Evolutionary conservation across 2,113 vertebrate genomes (phyloP).

Genomic region (Pseudonaja textilis): DNA sequence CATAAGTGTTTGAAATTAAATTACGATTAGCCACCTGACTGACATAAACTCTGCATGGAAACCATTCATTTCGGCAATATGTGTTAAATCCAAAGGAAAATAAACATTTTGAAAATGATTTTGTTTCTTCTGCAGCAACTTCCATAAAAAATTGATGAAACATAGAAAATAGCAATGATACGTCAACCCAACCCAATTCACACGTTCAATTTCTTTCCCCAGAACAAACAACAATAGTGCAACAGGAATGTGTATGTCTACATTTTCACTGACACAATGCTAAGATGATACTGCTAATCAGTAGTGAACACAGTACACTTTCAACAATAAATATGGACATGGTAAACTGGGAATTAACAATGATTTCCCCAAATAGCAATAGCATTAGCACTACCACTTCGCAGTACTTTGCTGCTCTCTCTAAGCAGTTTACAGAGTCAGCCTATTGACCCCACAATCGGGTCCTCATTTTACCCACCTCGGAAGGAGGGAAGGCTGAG

Average conservation of each 20-base stretch:
- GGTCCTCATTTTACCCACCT: too few species aligned
- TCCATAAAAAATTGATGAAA: constrained; percentile 49
- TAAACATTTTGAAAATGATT: constrained; percentile 62
- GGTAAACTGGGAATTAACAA: background rate
- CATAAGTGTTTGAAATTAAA: constrained; percentile 51
- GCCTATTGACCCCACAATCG: too few species aligned
- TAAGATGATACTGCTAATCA: constrained; percentile 29
- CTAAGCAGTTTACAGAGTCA: too few species aligned
- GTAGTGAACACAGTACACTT: constrained; percentile 63
- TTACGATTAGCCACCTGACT: constrained; percentile 61
- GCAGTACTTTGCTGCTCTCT: too few species aligned
- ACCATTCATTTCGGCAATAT: constrained; percentile 65
- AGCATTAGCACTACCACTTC: too few species aligned
- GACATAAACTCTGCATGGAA: constrained; percentile 58
- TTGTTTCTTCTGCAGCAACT: constrained; percentile 59
- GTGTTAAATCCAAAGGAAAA: constrained; percentile 70
- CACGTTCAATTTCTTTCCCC: constrained; percentile 31
- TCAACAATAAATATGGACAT: constrained; percentile 44
- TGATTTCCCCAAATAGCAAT: background rate
- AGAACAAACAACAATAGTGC: constrained; percentile 47
- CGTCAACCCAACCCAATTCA: constrained; percentile 63
- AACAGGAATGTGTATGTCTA: constrained; percentile 38
- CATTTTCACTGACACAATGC: constrained; percentile 50
- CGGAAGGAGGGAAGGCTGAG: too few species aligned
- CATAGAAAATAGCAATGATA: constrained; percentile 50